phyloP scores from a whole-genome alignment of 2,888 invertebrate genomes.

The Andrena fulva region DNA sequence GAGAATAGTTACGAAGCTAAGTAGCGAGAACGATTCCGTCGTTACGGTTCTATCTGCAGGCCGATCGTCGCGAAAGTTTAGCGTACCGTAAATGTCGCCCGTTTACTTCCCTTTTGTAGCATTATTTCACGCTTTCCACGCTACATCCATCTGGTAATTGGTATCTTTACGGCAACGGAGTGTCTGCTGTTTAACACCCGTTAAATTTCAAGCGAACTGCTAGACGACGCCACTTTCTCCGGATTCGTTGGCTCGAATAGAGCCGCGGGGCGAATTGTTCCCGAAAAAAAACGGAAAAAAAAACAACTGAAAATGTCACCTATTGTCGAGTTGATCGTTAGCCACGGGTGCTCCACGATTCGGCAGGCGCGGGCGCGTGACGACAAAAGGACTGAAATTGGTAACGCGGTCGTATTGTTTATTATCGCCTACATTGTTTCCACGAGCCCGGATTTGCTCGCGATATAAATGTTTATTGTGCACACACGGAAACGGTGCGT shows the following conservation, averaged over 20 bases:
- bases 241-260: not conserved
- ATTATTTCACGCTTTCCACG: slow-evolving; percentile 58
- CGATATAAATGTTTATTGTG: slow-evolving; percentile 2
- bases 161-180: slow-evolving; percentile 31
- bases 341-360: not conserved
- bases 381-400: not conserved
- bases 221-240: slow-evolving; percentile 39
- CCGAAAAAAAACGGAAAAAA: not conserved
- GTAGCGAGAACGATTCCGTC: slow-evolving; percentile 55
- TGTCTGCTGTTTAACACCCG: slow-evolving; percentile 24
- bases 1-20: slow-evolving; percentile 34
- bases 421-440: not conserved
- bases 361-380: too few species aligned
- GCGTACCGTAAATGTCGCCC: slow-evolving; percentile 62
- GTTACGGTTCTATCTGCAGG: slow-evolving; percentile 50
- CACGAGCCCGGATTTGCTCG: not conserved
- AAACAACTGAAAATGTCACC: not conserved
- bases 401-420: not conserved
- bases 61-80: slow-evolving; percentile 57
- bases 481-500: not conserved
- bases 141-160: slow-evolving; percentile 39
- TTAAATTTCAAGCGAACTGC: slow-evolving; percentile 39
- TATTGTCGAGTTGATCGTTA: slow-evolving; percentile 1
- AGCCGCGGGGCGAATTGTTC: not conserved
- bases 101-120: slow-evolving; percentile 57